phyloP scores from a whole-genome alignment of 2,888 invertebrate species.

The Limnephilus auricula region DNA sequence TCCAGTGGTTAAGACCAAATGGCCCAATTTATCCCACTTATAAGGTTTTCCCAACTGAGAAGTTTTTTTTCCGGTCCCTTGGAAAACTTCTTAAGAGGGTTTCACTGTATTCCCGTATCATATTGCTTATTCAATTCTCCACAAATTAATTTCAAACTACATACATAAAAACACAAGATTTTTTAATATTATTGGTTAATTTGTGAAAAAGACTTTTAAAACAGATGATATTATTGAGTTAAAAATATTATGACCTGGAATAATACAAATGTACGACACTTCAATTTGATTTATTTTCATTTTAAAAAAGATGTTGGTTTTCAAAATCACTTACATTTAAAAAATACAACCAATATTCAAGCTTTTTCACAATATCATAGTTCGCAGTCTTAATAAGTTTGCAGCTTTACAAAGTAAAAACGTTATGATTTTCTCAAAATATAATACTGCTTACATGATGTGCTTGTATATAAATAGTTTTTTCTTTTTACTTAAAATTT shows the following conservation, averaged over 20 bases:
- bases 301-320: neutral
- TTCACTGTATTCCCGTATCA: neutral
- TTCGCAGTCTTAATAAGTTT: neutral
- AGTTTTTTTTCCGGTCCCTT: too few species aligned
- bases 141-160: too few species aligned
- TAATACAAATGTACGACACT: neutral
- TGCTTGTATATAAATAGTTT: conserved; percentile 29
- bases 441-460: neutral
- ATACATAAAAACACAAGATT: too few species aligned
- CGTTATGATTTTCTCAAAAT: neutral
- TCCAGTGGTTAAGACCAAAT: too few species aligned
- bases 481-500: neutral
- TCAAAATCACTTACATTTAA: neutral
- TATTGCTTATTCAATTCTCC: neutral
- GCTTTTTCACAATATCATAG: neutral
- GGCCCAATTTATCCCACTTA: too few species aligned
- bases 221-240: neutral
- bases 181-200: too few species aligned
- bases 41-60: too few species aligned
- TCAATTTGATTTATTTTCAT: neutral
- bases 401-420: neutral
- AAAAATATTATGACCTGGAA: neutral
- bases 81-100: too few species aligned
- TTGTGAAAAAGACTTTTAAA: neutral
- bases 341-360: neutral